These are phyloP conservation scores for Ceratina calcarata DNA, from an alignment of 1,140 invertebrate genomes.

Conservation along the genomic window DNA sequence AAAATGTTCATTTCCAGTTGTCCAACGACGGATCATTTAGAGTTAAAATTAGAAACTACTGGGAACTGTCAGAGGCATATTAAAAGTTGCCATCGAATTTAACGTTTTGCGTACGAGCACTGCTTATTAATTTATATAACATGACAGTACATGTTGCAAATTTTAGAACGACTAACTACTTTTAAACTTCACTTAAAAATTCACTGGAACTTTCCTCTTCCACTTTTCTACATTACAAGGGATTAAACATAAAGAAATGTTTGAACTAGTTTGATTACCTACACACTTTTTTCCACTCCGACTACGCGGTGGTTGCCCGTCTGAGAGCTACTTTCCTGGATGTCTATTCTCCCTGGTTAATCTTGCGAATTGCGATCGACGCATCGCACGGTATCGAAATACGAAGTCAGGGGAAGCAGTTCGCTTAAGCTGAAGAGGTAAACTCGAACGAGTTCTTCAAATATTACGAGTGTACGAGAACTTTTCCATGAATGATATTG, in stretches of 20 bases:
- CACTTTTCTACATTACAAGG: background rate
- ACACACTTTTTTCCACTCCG: background rate
- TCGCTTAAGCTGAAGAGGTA: constrained; percentile 11
- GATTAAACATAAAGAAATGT: background rate
- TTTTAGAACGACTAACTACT: background rate
- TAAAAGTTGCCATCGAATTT: background rate
- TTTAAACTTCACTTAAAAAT: background rate
- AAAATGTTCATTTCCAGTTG: background rate
- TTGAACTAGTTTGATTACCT: background rate
- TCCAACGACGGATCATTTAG: background rate
- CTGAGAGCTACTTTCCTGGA: background rate
- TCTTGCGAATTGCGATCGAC: constrained; percentile 10
- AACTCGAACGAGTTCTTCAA: background rate
- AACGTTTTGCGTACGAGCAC: background rate
- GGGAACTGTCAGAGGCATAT: background rate
- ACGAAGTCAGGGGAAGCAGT: background rate
- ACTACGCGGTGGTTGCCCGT: background rate
- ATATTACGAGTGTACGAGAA: background rate
- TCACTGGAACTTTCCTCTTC: too few species aligned
- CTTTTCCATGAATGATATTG: background rate
- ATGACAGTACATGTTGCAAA: too few species aligned
- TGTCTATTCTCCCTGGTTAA: constrained; percentile 4
- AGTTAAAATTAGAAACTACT: background rate
- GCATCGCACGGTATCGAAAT: background rate
- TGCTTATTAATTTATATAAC: too few species aligned